phyloP scores from a whole-genome alignment of 2,888 invertebrate species.

The Platycheirus albimanus region DNA sequence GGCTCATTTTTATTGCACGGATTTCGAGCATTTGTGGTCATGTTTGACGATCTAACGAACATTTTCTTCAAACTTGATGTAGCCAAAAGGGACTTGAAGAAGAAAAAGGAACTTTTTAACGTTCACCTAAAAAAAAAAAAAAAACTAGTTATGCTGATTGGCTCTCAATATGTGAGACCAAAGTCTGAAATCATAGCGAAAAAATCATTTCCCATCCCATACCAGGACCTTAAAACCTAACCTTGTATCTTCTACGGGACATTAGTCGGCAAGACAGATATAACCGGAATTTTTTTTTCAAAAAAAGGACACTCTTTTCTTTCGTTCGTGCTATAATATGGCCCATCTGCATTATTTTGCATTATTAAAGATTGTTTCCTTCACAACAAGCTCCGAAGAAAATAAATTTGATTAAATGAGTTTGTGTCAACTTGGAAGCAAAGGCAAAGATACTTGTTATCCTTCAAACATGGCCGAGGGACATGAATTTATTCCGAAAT shows the following conservation, averaged over 20 bases:
- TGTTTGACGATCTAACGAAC: conserved; percentile 60
- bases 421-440: conserved; percentile 58
- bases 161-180: conserved; percentile 44
- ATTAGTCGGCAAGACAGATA: no score
- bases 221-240: not conserved
- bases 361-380: conserved; percentile 67
- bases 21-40: conserved; percentile 61
- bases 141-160: conserved; percentile 68
- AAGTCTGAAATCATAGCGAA: conserved; percentile 50
- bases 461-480: conserved; percentile 30
- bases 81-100: no score
- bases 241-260: no score
- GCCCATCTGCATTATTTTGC: conserved; percentile 72
- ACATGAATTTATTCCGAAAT: no score
- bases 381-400: conserved; percentile 55
- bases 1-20: conserved; percentile 41
- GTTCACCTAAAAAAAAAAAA: conserved; percentile 4
- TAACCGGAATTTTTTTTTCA: conserved; percentile 58
- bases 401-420: conserved; percentile 37
- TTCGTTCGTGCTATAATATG: conserved; percentile 38
- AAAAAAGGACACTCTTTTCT: conserved; percentile 57
- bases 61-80: conserved; percentile 54
- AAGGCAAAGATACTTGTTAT: conserved; percentile 57
- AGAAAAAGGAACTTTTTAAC: conserved; percentile 32
- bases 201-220: conserved; percentile 58